These are phyloP conservation scores for Muntiacus muntjak DNA, from an alignment of 2,113 vertebrate genomes.

Conservation along the genomic window DNA sequence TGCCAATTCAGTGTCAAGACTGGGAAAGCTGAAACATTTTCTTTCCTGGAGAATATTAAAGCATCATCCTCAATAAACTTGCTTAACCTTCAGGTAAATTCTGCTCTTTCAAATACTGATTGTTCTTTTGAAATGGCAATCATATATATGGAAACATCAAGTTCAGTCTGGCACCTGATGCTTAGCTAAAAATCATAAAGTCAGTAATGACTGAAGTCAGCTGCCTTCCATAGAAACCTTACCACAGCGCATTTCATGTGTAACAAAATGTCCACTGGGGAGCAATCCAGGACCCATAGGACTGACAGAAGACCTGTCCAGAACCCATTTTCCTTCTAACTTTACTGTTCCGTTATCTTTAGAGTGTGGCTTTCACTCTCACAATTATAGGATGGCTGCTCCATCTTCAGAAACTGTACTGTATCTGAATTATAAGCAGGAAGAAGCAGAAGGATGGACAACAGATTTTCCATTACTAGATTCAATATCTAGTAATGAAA, in stretches of 20 bases:
- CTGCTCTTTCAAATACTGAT: not conserved
- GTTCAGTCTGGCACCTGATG: not conserved
- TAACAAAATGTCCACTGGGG: not conserved
- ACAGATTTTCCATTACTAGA: not conserved
- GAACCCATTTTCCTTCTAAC: not conserved
- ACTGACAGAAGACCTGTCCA: not conserved
- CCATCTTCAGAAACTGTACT: not conserved
- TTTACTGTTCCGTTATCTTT: not conserved
- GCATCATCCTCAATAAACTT: not conserved
- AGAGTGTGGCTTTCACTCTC: not conserved
- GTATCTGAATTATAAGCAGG: not conserved
- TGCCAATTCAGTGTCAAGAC: not conserved
- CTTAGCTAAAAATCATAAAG: not conserved
- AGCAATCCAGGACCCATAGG: not conserved
- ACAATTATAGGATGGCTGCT: not conserved
- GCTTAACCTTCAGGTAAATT: not conserved
- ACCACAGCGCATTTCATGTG: not conserved
- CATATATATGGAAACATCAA: not conserved
- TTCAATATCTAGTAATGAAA: slow-evolving; percentile 22
- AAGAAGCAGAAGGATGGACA: not conserved
- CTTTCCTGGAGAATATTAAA: not conserved
- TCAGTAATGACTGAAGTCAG: not conserved
- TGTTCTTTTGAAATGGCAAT: not conserved
- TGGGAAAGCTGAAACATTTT: not conserved
- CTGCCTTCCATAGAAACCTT: not conserved